phyloP scores from a whole-genome alignment of 2,113 vertebrate species.

The Pomatostomus ruficeps region DNA sequence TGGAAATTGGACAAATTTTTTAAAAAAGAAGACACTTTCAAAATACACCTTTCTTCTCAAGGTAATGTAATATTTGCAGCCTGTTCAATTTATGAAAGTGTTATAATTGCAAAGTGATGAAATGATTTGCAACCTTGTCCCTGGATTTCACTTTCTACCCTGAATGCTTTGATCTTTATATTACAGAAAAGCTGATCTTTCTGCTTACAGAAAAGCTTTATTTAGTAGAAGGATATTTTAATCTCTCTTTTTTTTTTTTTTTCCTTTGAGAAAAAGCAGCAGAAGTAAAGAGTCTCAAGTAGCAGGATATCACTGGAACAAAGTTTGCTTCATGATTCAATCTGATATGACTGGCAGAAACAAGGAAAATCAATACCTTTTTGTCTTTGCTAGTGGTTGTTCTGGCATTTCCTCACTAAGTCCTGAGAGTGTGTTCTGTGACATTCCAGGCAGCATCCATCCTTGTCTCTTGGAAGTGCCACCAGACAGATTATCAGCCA shows the following conservation, averaged over 20 bases:
- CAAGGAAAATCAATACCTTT: conserved; percentile 67
- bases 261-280: not conserved
- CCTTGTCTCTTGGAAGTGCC: conserved; percentile 57
- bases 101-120: not conserved
- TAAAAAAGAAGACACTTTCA: not conserved
- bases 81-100: not conserved
- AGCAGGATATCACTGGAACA: not conserved
- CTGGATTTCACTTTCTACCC: not conserved
- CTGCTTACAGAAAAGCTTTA: not conserved
- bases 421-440: conserved; percentile 64
- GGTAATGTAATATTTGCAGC: not conserved
- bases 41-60: not conserved
- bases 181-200: not conserved
- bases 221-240: not conserved
- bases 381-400: conserved; percentile 45
- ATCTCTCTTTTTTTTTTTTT: not conserved
- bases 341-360: not conserved
- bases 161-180: not conserved
- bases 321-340: not conserved
- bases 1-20: not conserved
- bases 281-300: not conserved
- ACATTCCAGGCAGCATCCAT: conserved; percentile 65
- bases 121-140: not conserved
- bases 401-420: conserved; percentile 54
- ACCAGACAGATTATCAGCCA: conserved; percentile 54